phyloP scores from a whole-genome alignment of 1,140 invertebrate genomes.

The Drosophila parvula region DNA sequence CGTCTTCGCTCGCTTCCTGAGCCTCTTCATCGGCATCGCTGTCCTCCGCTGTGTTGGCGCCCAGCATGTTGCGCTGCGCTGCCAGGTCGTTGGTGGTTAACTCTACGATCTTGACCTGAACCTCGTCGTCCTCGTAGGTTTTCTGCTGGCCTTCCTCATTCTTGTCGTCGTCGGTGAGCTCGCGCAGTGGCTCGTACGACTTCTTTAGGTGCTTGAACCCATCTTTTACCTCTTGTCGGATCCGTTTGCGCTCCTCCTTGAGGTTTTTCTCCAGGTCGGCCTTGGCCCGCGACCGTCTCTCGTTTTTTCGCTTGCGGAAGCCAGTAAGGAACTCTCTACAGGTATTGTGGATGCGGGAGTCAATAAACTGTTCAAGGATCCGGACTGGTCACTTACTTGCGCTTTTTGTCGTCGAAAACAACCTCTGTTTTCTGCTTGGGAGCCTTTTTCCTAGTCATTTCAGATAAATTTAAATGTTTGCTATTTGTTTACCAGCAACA shows the following conservation, averaged over 20 bases:
- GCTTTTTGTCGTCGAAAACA: slow-evolving; percentile 87
- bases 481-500: slow-evolving; percentile 59
- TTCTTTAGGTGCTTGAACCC: slow-evolving; percentile 84
- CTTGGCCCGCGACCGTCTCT: slow-evolving; percentile 89
- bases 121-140: slow-evolving; percentile 89
- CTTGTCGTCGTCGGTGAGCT: slow-evolving; percentile 88
- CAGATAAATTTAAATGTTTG: neutral
- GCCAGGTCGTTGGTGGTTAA: slow-evolving; percentile 88
- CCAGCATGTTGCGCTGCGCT: slow-evolving; percentile 88
- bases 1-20: slow-evolving; percentile 78
- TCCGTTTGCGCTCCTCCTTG: slow-evolving; percentile 90
- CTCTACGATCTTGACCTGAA: slow-evolving; percentile 90
- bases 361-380: neutral
- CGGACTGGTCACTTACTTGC: slow-evolving; percentile 84
- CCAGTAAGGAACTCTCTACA: slow-evolving; percentile 89
- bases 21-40: slow-evolving; percentile 82
- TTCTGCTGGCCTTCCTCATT: slow-evolving; percentile 85
- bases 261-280: slow-evolving; percentile 88
- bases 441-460: slow-evolving; percentile 58
- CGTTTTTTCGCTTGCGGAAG: slow-evolving; percentile 90
- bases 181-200: slow-evolving; percentile 87
- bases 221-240: slow-evolving; percentile 88
- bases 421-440: slow-evolving; percentile 86
- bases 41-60: slow-evolving; percentile 87
- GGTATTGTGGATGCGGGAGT: neutral